Base-by-base conservation (phyloP, 1,140 invertebrate genomes). In the Lasaia peninsularis region DNA sequence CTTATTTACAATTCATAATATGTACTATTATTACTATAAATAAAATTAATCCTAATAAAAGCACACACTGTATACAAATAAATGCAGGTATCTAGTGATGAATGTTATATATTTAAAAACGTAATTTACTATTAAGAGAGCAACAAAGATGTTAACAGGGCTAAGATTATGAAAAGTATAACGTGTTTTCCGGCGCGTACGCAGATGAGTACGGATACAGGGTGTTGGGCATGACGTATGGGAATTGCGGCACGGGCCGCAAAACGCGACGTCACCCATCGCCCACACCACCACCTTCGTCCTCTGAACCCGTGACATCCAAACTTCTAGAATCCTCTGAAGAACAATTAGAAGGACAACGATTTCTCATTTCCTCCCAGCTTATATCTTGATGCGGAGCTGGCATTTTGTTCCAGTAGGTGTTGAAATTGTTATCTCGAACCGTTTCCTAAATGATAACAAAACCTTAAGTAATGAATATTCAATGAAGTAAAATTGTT, bases 241-340 rank as follows among this genome's bases (percentile, higher is more conserved):
- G 88, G 54, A 90, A 87, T 21, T 86, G 84, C 80, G 89, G 87
- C 76, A 90, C 87, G 0, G 88, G 88, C 79, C 87, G 86, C 85
- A 90, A 65, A 33, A 90, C 69, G 52, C 77, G 82, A 54, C 86
- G 88, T 90, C 88, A 90, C 76, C 84, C 85, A 60, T 83, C 84
- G 8, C 65, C 69, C 1, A 53, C 50, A 2, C 70, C 75, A 0
- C 67, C 74, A 0, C 80, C 76, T 34, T 90, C 88, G 52, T 89
- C 88, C 65, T 90, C 88, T 0, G 88, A 90, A 4, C 88, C 88
- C 70, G 88, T 90, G 5, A 90, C 87, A 57, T 90, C 88, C 10
- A 90, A 67, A 52, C 85, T 89, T 24, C 88, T 65, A 6, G 89
- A 89, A 33, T 89, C 89, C 60, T 90, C 88, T 1, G 87, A 86